phyloP scores from a whole-genome alignment of 2,888 invertebrate species.

The Limenitis camilla region DNA sequence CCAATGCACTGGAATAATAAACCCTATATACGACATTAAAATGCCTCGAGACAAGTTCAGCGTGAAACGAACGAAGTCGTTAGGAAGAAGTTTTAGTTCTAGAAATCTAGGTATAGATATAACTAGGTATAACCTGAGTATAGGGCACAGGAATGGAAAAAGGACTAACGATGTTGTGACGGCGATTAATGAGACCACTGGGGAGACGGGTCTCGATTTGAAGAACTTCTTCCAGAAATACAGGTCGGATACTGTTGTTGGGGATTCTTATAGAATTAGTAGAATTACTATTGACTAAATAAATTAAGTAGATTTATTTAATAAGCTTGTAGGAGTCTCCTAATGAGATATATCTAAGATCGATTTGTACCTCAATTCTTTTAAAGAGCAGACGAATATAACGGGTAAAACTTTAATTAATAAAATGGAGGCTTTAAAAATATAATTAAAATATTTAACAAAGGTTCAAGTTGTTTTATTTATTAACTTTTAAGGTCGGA shows the following conservation, averaged over 20 bases:
- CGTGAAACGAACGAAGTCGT: conserved; percentile 58
- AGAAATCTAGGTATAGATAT: conserved; percentile 46
- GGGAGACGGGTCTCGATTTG: conserved; percentile 51
- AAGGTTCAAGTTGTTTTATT: neutral
- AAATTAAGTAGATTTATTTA: neutral
- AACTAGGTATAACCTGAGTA: conserved; percentile 53
- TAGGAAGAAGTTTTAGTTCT: conserved; percentile 53
- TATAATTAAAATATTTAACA: neutral
- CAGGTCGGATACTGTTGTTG: conserved; percentile 48
- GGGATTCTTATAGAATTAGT: conserved; percentile 57
- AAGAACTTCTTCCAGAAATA: conserved; percentile 52
- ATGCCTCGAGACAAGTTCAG: conserved; percentile 55
- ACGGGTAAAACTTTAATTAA: neutral
- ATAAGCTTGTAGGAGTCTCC: no score
- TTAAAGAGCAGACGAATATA: no score
- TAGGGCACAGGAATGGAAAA: conserved; percentile 47
- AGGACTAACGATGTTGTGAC: conserved; percentile 61
- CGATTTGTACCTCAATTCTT: no score
- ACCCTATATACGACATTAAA: conserved; percentile 60
- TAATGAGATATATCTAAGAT: no score
- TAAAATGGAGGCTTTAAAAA: neutral
- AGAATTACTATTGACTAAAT: conserved; percentile 53
- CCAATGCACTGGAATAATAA: conserved; percentile 58
- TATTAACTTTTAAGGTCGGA: neutral
- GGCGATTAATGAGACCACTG: conserved; percentile 50